Base-by-base conservation (phyloP, 2,888 invertebrate species). In the Ceratothoa steindachneri region DNA sequence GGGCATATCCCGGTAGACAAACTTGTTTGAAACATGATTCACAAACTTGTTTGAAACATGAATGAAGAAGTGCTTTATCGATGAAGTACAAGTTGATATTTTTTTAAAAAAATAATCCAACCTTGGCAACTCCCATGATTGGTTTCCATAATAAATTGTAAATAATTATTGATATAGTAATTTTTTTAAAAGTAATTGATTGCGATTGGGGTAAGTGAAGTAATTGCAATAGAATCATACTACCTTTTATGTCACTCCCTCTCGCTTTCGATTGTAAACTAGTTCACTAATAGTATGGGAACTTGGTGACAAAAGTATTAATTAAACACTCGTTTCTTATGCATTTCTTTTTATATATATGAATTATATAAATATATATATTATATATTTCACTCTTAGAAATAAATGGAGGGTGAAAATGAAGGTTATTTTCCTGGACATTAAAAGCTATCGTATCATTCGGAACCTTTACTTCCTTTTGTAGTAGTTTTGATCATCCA, bases 261-360 rank as follows among this genome's bases (percentile, higher is more conserved):
- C 41, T 41, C 41, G 41, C 41, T 5, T 41, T 41, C 41, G 69
- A 69, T 55, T 75, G 75, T 75, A 75, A 74, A 75, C 75, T 75
- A 30, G 75, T 75, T 75, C 75, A 75, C 75, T 75, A 75, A 75
- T 75, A 75, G 71, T 75, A 75, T 72, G 75, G 75, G 75, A 75
- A 75, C 75, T 75, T 75, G 75, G 75, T 72, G 75, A 75, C 30
- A 67, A 65, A 65, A 65, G 29, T 65, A 28, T 65, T 24, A 24
- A 24, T 65, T 65, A 41, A 67, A 31, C 67, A 67, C 67, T 67
- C 67, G 28, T 41, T 67, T 60, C 60, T 5, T 67, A 30, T 30
- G 30, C 30, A 67, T 67, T 19, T 64, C 22, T 3, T 24, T 65
- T 31, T 67, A 67, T 67, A 67, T 30, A 67, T 67, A 64, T 64